A percentile compares a stretch with the other conserved stretches of the same genome.
These are phyloP conservation scores for Troides oblongomaculatus DNA, from an alignment of 2,888 invertebrate species.

Conservation along the genomic window DNA sequence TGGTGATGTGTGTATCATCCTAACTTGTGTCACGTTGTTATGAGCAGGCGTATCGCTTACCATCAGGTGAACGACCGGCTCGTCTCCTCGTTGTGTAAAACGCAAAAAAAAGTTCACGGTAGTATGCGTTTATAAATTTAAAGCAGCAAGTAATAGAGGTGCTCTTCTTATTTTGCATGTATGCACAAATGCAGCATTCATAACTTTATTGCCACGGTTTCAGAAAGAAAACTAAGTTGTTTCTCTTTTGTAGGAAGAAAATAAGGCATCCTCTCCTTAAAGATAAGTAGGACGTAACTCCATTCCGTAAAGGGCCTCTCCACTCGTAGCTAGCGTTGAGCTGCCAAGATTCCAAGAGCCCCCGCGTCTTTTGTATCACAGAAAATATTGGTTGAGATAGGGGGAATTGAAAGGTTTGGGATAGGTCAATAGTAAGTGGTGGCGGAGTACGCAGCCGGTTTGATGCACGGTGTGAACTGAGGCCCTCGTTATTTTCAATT, in stretches of 20 bases:
- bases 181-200: slow-evolving; percentile 30
- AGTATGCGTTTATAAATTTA: slow-evolving; percentile 9
- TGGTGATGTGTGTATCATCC: too few species aligned
- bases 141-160: too few species aligned
- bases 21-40: too few species aligned
- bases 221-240: slow-evolving; percentile 65
- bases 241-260: slow-evolving; percentile 63
- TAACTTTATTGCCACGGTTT: slow-evolving; percentile 60
- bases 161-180: slow-evolving; percentile 19
- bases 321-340: slow-evolving; percentile 63
- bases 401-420: slow-evolving; percentile 56
- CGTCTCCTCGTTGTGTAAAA: too few species aligned
- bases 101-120: slow-evolving; percentile 11
- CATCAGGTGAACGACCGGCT: too few species aligned
- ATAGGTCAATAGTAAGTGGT: slow-evolving; percentile 64
- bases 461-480: slow-evolving; percentile 73
- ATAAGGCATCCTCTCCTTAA: slow-evolving; percentile 75
- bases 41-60: too few species aligned
- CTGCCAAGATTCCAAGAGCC: slow-evolving; percentile 63
- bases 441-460: slow-evolving; percentile 62
- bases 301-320: slow-evolving; percentile 77
- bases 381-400: slow-evolving; percentile 57
- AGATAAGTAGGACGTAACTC: slow-evolving; percentile 79
- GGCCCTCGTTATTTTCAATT: slow-evolving; percentile 79
- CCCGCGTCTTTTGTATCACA: slow-evolving; percentile 54